phyloP scores from a whole-genome alignment of 2,113 vertebrate species.

The Platycercus adscitus region DNA sequence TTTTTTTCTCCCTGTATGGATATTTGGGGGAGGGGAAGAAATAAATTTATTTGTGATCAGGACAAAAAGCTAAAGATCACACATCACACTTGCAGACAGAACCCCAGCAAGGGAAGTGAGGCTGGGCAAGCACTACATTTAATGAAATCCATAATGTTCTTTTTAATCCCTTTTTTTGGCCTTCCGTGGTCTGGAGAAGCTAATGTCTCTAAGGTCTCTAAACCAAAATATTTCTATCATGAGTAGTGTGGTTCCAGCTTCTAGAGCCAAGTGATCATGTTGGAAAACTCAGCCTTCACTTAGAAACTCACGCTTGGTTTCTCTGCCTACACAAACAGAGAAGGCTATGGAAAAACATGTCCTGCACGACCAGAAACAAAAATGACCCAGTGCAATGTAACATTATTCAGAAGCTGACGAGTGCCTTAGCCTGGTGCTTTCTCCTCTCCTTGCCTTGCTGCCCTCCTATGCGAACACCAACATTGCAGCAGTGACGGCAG shows the following conservation, averaged over 20 bases:
- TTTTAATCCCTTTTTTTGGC: not conserved
- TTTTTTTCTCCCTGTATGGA: not conserved
- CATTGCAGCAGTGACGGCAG: not conserved
- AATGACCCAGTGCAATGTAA: not conserved
- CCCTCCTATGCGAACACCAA: not conserved
- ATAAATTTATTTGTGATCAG: not conserved
- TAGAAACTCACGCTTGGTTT: not conserved
- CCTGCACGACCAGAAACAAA: not conserved
- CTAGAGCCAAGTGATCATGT: not conserved
- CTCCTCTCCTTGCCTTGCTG: conserved; percentile 11
- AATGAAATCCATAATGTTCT: not conserved
- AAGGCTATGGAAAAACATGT: not conserved
- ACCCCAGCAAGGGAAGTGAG: not conserved
- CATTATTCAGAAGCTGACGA: not conserved
- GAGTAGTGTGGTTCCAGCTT: not conserved
- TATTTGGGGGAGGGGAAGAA: not conserved
- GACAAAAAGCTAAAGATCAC: not conserved
- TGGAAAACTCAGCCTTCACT: not conserved
- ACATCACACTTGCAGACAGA: not conserved
- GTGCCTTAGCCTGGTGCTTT: not conserved
- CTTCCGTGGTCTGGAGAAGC: not conserved
- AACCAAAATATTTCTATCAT: not conserved
- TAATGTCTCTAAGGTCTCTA: not conserved
- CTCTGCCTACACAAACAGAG: not conserved
- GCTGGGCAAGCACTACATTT: not conserved